Percentiles rank a stretch among this genome's conserved stretches.
These are phyloP conservation scores for Pachyramphus minor DNA, from an alignment of 2,113 vertebrate species.

Conservation along the genomic window DNA sequence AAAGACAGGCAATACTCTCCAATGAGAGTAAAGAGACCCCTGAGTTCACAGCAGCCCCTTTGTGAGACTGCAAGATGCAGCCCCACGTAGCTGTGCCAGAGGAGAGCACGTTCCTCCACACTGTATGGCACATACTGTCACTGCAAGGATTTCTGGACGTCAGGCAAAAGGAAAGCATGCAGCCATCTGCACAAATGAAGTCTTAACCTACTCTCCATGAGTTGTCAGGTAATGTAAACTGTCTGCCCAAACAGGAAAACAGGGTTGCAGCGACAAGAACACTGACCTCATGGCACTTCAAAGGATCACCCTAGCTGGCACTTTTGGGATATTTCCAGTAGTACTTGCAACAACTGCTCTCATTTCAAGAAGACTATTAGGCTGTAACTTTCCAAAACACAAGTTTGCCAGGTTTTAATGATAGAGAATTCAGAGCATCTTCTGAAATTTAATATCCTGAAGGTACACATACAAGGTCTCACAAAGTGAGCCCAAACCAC, in stretches of 20 bases:
- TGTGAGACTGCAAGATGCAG: background rate
- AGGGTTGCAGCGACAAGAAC: background rate
- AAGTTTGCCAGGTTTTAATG: background rate
- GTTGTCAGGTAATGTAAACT: background rate
- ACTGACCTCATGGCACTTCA: background rate
- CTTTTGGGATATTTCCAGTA: background rate
- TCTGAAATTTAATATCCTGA: background rate
- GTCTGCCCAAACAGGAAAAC: background rate
- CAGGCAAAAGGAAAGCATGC: background rate
- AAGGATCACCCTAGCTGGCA: background rate
- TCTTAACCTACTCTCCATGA: background rate
- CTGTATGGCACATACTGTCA: rapidly evolving
- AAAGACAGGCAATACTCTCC: background rate
- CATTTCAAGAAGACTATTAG: background rate
- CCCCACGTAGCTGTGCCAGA: background rate
- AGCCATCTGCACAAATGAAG: background rate
- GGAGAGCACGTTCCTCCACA: background rate
- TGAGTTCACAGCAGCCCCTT: background rate
- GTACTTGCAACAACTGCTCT: background rate
- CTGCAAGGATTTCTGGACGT: background rate
- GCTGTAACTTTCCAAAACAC: background rate
- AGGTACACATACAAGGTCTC: background rate
- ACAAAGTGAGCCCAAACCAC: background rate
- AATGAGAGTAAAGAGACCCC: background rate
- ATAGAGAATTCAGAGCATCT: background rate